phyloP scores from a whole-genome alignment of 2,797 vertebrate species.

The Carduelis carduelis region DNA sequence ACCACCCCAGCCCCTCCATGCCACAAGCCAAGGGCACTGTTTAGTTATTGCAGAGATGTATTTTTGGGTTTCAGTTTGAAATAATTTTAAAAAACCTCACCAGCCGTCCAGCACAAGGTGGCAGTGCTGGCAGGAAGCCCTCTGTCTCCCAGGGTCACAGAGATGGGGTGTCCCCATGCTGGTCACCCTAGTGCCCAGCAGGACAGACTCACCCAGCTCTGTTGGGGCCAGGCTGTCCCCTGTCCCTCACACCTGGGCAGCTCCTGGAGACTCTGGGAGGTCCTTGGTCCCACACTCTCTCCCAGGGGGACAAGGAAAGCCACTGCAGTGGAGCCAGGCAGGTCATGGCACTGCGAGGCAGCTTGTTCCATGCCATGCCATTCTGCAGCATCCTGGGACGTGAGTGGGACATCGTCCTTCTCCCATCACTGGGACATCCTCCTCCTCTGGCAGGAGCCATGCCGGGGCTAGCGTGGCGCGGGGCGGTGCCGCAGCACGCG shows the following conservation, averaged over 20 bases:
- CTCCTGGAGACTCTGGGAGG: background rate
- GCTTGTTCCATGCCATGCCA: accelerated
- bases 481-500: slow-evolving; percentile 85
- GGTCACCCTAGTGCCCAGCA: background rate
- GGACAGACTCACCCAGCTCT: background rate
- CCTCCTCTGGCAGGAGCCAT: accelerated
- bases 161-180: accelerated
- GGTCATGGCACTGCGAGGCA: accelerated
- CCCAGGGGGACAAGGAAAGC: accelerated
- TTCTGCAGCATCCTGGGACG: accelerated
- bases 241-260: background rate
- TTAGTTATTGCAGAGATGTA: background rate
- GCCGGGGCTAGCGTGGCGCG: slow-evolving; percentile 70
- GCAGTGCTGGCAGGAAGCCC: background rate
- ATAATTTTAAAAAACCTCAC: slow-evolving; percentile 66
- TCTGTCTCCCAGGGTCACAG: accelerated
- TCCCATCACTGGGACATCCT: background rate
- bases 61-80: background rate
- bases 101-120: background rate
- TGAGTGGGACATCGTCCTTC: accelerated
- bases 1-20: background rate
- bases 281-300: background rate
- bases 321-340: background rate
- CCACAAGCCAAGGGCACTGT: background rate
- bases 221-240: background rate